Percentiles rank a stretch among this genome's conserved stretches.
phyloP scores from a whole-genome alignment of 53 echinoderm and acorn worm species.

The Mesocentrotus franciscanus region DNA sequence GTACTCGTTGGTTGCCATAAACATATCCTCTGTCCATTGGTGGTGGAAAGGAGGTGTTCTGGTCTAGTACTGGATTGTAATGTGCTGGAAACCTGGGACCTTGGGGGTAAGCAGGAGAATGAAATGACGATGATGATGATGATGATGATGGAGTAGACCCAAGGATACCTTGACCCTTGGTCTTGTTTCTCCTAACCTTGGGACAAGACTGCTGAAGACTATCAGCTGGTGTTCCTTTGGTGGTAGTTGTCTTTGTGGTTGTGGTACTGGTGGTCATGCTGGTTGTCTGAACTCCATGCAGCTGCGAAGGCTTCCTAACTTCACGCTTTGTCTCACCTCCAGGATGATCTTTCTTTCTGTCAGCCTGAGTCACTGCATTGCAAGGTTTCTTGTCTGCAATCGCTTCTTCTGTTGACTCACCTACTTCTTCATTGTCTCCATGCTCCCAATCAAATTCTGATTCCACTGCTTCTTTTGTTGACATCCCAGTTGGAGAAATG shows the following conservation, averaged over 20 bases:
- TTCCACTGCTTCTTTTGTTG: neutral
- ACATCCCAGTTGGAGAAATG: neutral
- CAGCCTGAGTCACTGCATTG: neutral
- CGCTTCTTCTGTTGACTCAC: neutral
- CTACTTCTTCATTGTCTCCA: neutral
- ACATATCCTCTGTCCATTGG: neutral
- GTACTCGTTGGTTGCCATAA: neutral
- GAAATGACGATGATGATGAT: neutral
- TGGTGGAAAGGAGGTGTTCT: neutral
- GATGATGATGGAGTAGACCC: neutral
- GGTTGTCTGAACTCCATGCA: neutral
- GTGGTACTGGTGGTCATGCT: neutral
- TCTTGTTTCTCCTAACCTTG: neutral
- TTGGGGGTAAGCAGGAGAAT: neutral
- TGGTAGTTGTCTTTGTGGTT: neutral
- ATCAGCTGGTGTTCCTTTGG: neutral
- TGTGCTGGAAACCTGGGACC: neutral
- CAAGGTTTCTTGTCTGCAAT: neutral
- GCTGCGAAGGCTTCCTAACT: neutral
- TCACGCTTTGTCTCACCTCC: neutral
- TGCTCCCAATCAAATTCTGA: slow-evolving; percentile 20
- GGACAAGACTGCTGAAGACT: neutral
- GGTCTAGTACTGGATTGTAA: neutral
- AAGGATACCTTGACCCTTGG: slow-evolving; percentile 19
- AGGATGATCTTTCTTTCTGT: neutral